Conservation (phyloP, 2,113 vertebrate genomes). For the Melozone crissalis region DNA sequence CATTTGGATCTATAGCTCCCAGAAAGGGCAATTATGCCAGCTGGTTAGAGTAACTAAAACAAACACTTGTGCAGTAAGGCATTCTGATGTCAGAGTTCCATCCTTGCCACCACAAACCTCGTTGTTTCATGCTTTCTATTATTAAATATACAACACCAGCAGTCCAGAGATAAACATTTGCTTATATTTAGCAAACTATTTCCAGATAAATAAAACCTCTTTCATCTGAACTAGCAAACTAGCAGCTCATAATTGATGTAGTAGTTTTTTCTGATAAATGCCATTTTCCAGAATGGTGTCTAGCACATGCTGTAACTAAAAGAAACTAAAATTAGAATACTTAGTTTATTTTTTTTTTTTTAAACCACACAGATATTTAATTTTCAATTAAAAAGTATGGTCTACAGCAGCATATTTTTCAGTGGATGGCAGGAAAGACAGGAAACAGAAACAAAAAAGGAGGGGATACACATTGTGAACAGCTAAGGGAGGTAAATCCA, state of each 20-base stretch:
- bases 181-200: neutral
- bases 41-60: constrained; percentile 71
- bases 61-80: constrained; percentile 63
- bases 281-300: neutral
- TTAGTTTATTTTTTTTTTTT: neutral
- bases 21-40: constrained; percentile 71
- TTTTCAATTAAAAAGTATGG: neutral
- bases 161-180: constrained; percentile 31
- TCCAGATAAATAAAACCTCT: constrained; percentile 4
- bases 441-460: neutral
- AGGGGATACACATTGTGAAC: neutral
- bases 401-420: neutral
- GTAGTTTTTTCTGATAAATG: neutral
- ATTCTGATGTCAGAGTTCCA: constrained; percentile 46
- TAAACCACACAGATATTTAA: neutral
- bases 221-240: neutral
- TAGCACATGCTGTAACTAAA: neutral
- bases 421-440: neutral
- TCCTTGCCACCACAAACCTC: neutral
- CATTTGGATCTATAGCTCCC: constrained; percentile 66
- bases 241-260: neutral
- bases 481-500: neutral
- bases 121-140: constrained; percentile 46
- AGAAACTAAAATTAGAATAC: neutral
- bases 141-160: constrained; percentile 22